Conservation (phyloP, 2,113 vertebrate genomes). For the Pelecanoides urinatrix region DNA sequence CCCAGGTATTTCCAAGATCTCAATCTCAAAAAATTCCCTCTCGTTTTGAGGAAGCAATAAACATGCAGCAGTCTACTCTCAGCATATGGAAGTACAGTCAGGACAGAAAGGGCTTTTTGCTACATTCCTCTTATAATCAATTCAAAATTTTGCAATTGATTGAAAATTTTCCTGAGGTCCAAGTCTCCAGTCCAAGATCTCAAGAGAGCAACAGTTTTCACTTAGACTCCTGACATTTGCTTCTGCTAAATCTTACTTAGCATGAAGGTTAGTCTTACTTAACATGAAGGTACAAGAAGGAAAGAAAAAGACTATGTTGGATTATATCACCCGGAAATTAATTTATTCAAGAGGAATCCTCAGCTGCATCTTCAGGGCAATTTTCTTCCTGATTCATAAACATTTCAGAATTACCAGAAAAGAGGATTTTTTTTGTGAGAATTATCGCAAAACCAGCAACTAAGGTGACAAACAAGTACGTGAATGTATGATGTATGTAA, state of each 20-base stretch:
- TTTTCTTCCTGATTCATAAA: background rate
- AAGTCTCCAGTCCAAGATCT: background rate
- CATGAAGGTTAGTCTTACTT: background rate
- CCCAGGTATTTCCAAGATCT: background rate
- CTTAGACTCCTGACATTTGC: rapidly evolving
- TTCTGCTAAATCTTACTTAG: background rate
- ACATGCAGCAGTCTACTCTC: background rate
- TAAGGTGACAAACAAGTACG: background rate
- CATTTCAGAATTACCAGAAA: background rate
- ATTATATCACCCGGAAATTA: background rate
- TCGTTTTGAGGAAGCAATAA: background rate
- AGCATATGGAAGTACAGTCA: background rate
- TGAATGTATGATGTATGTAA: background rate
- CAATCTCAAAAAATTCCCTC: background rate
- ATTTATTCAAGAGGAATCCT: background rate
- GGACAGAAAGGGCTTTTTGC: background rate
- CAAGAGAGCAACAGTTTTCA: background rate
- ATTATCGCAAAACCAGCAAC: background rate
- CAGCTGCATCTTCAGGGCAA: background rate
- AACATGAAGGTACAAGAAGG: background rate
- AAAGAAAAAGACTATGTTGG: background rate
- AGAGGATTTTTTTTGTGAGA: background rate
- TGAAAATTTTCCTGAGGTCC: background rate
- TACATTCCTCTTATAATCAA: background rate
- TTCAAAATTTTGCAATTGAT: background rate